A percentile compares a stretch with the other conserved stretches of the same genome.
Evolutionary conservation across 2,888 invertebrate genomes (phyloP).

Genomic region (Perizoma flavofasciatum): DNA sequence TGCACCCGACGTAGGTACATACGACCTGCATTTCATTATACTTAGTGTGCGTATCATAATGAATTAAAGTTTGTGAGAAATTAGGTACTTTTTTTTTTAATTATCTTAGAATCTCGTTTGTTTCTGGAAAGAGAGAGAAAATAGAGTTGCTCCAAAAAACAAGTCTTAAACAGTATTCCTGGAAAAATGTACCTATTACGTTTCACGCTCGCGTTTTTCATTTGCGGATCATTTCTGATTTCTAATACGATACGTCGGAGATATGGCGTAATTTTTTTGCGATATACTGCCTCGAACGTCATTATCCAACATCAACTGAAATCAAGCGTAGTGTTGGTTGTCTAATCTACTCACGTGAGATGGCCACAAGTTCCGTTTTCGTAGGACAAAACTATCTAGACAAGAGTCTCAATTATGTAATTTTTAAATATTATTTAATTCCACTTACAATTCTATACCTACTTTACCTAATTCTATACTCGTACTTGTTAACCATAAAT

Average conservation of each 20-base stretch:
- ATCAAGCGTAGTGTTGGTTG: constrained; percentile 37
- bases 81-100: no score
- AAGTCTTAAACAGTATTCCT: no score
- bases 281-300: constrained; percentile 45
- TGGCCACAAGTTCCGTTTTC: constrained; percentile 19
- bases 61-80: no score
- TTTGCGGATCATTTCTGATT: no score
- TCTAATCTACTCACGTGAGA: constrained; percentile 37
- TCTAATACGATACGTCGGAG: constrained; percentile 8
- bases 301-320: constrained; percentile 46
- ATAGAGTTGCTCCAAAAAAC: no score
- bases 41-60: no score
- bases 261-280: constrained; percentile 32
- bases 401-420: neutral
- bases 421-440: no score
- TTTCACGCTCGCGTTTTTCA: constrained; percentile 5
- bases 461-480: no score
- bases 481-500: no score
- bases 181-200: constrained; percentile 12
- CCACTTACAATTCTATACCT: no score
- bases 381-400: constrained; percentile 9
- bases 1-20: neutral
- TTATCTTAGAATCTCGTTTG: no score
- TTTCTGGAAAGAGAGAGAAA: no score
- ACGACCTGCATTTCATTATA: neutral